Conservation (phyloP, 2,797 vertebrate genomes). For the Protonibea diacanthus region DNA sequence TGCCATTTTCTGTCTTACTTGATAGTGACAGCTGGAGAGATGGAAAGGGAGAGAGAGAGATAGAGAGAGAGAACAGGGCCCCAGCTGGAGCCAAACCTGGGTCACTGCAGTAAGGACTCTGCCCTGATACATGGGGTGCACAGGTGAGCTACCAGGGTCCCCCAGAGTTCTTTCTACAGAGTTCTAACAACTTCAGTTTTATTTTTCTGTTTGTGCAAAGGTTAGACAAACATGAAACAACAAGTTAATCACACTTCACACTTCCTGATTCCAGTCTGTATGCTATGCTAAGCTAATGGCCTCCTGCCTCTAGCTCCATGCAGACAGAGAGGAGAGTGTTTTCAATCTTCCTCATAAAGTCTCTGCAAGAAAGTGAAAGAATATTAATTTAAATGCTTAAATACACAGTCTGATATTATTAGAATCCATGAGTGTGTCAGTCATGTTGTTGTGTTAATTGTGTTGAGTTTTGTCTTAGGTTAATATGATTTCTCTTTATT, state of each 20-base stretch:
- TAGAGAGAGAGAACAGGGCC: too few relatives aligned
- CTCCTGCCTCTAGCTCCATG: background rate
- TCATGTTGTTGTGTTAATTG: constrained; percentile 13
- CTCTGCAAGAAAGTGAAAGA: background rate
- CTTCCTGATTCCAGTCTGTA: background rate
- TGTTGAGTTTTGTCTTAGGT: background rate
- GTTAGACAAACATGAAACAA: background rate
- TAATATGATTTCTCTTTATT: background rate
- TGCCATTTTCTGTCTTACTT: too few relatives aligned
- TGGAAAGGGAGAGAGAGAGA: too few relatives aligned
- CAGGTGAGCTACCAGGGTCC: too few relatives aligned
- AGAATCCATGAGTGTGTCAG: background rate
- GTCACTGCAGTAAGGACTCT: too few relatives aligned
- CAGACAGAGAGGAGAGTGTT: background rate
- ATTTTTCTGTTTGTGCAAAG: too few relatives aligned
- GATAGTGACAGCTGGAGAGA: too few relatives aligned
- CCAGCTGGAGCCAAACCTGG: too few relatives aligned
- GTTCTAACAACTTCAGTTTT: too few relatives aligned
- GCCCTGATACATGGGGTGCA: too few relatives aligned
- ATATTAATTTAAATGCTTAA: background rate
- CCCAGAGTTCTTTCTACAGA: too few relatives aligned
- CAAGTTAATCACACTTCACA: background rate
- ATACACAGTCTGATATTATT: background rate
- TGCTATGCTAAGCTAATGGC: background rate
- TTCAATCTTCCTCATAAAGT: constrained; percentile 4